Percentiles rank a stretch among this genome's conserved stretches.
phyloP scores from a whole-genome alignment of 2,888 invertebrate species.

The Meiosimyza platycephala region DNA sequence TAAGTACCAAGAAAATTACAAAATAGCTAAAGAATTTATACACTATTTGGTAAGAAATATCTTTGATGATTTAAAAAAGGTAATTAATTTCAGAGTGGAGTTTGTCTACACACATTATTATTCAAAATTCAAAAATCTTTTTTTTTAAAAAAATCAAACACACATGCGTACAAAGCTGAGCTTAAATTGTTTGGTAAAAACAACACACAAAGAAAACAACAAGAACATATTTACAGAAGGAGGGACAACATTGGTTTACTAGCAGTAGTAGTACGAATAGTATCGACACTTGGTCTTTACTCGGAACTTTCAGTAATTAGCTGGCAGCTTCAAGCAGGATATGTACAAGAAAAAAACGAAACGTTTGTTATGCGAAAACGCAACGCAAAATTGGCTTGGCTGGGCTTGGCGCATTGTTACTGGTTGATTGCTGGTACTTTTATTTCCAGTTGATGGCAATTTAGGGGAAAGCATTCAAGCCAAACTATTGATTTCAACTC shows the following conservation, averaged over 20 bases:
- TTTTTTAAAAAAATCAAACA: background rate
- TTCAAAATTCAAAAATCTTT: no score
- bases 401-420: slow-evolving; percentile 6
- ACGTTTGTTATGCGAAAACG: slow-evolving; percentile 25
- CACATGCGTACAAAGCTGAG: slow-evolving; percentile 30
- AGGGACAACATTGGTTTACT: slow-evolving; percentile 64
- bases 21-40: no score
- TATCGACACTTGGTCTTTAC: slow-evolving; percentile 26
- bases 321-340: slow-evolving; percentile 35
- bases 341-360: slow-evolving; percentile 33
- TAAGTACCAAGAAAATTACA: no score
- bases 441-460: background rate
- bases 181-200: slow-evolving; percentile 15
- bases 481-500: slow-evolving; percentile 6
- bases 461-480: slow-evolving; percentile 3
- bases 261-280: slow-evolving; percentile 17
- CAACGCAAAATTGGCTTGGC: background rate
- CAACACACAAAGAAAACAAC: background rate
- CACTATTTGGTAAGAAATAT: no score
- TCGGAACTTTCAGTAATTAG: slow-evolving; percentile 17
- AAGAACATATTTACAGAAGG: slow-evolving; percentile 50
- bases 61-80: no score
- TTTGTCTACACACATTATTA: no score
- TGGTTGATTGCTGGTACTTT: slow-evolving; percentile 1
- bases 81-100: no score